Base-by-base conservation (phyloP, 2,888 invertebrate species). In the Drosophila atripex region DNA sequence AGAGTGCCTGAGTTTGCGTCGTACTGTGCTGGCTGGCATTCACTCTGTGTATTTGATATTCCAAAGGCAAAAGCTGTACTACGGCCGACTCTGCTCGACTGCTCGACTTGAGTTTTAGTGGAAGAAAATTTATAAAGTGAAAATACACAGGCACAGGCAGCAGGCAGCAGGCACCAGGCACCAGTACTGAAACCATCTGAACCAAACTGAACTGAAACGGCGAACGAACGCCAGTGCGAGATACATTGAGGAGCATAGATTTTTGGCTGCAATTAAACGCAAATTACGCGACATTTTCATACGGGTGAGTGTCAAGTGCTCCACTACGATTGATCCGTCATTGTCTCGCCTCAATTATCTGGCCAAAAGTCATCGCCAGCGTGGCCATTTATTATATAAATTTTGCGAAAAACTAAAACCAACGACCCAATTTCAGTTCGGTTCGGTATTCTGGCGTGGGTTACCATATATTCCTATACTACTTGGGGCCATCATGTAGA, bases 351-450 rank as follows among this genome's bases (percentile, higher is more conserved):
- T 75, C 78, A 53, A 73, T 73, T 71, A 80, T 78, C 85, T 80
- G 76, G 59, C 38, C 70, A 71, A 73, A 71, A 73, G 61, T 66
- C 49, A 57, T 38, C 76, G 75, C 73, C 88, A 83, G 66, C 71
- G 71, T 71, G 75, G 59, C 72, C 80, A 73, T 86, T 90, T 90
- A 89, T 89, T 90, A 89, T 89, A 89, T 89, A 90, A 89, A 89
- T 79, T 82, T 82, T 74, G 72, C 71, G 54, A 88, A 86, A 80
- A 84, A 74, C 53, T 70, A 74, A 86, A 75, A 58, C 69, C 68
- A 82, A 74, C 88, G 88, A 87, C 89, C 89, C 80, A 89, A 83
- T 79, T 84, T 63, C 54, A 72, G 74, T 28, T 28, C 9, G 28
- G 28, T 28, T 9, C 9, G 28, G 28, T 28, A 28, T 8, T 28